Percentiles rank a stretch among this genome's conserved stretches.
Evolutionary conservation across 2,113 vertebrate genomes (phyloP).

Genomic region (Scolopax mira): DNA sequence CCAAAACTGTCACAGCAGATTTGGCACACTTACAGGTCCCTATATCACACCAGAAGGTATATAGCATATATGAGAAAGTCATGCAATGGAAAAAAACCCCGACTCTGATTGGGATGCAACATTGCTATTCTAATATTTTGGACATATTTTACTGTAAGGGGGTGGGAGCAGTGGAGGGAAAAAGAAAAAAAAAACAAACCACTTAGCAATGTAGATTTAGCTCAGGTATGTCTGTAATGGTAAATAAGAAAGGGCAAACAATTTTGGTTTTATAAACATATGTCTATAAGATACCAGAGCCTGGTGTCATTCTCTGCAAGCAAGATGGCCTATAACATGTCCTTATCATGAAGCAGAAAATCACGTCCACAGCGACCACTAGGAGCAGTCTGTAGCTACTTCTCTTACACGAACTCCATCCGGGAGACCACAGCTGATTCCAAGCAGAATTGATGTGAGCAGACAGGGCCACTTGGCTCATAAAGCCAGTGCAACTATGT

Average conservation of each 20-base stretch:
- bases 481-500: not conserved
- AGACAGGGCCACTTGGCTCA: not conserved
- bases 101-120: not conserved
- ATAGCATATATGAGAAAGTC: not conserved
- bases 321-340: not conserved
- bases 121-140: not conserved
- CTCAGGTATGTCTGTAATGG: not conserved
- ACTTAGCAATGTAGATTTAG: not conserved
- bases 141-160: not conserved
- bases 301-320: not conserved
- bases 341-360: not conserved
- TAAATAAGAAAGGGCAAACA: not conserved
- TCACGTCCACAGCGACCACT: not conserved
- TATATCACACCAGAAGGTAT: not conserved
- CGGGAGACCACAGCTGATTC: not conserved
- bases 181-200: not conserved
- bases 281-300: not conserved
- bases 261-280: not conserved
- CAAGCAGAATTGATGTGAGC: not conserved
- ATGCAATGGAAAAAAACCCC: too few species aligned
- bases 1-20: not conserved
- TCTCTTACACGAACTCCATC: not conserved
- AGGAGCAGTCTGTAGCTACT: not conserved
- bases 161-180: too few species aligned
- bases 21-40: not conserved